A percentile compares a stretch with the other conserved stretches of the same genome.
These are phyloP conservation scores for Halictus ligatus DNA, from an alignment of 2,888 invertebrate species.

Conservation along the genomic window DNA sequence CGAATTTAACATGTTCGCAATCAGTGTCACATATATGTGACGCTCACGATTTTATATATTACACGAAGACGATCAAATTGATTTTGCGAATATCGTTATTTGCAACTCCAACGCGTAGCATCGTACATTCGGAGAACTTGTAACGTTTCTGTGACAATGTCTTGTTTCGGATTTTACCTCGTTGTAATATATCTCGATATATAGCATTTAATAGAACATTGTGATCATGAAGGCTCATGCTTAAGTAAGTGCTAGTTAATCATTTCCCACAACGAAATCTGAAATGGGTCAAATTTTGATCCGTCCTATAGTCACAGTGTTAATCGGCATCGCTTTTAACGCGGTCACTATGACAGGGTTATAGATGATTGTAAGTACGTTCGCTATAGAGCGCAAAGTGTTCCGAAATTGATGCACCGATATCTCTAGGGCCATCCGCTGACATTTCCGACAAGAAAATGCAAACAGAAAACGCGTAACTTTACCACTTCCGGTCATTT, in stretches of 20 bases:
- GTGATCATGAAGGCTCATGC: not conserved
- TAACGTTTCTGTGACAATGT: not conserved
- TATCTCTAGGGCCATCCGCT: not conserved
- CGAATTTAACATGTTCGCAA: not conserved
- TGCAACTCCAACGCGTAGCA: not conserved
- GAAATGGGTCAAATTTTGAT: not conserved
- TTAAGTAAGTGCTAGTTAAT: not conserved
- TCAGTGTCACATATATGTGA: too few relatives aligned
- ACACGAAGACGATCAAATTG: not conserved
- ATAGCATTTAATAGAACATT: not conserved
- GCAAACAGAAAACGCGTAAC: not conserved
- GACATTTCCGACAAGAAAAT: not conserved
- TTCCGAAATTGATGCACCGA: not conserved
- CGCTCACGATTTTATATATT: not conserved
- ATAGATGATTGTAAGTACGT: not conserved
- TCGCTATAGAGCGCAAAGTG: not conserved
- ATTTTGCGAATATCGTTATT: not conserved
- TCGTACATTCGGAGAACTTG: too few relatives aligned
- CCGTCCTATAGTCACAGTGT: not conserved
- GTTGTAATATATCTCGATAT: too few relatives aligned
- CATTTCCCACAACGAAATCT: not conserved
- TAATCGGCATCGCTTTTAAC: constrained; percentile 1
- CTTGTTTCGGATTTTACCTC: not conserved
- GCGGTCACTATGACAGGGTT: constrained; percentile 9
- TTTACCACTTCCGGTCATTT: not conserved